phyloP scores from a whole-genome alignment of 2,113 vertebrate species.

The Chionodraco myersi region DNA sequence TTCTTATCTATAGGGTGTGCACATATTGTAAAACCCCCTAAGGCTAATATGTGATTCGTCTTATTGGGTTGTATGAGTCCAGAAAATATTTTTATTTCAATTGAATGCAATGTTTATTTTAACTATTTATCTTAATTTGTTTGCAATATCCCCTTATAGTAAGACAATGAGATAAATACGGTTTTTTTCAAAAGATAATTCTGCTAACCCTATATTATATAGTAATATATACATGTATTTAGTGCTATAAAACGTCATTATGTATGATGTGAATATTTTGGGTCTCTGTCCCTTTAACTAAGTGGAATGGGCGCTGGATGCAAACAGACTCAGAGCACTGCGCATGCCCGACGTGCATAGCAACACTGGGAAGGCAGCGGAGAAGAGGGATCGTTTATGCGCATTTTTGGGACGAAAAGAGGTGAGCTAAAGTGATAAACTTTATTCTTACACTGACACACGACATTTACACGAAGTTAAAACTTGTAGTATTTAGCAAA shows the following conservation, averaged over 20 bases:
- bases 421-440: slow-evolving; percentile 46
- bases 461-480: too few relatives aligned
- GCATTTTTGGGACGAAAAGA: slow-evolving; percentile 46
- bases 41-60: too few relatives aligned
- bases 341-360: slow-evolving; percentile 65
- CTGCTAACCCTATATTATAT: too few relatives aligned
- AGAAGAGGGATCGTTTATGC: slow-evolving; percentile 12
- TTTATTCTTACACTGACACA: not conserved
- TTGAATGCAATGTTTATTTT: not conserved
- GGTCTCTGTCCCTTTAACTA: slow-evolving; percentile 67
- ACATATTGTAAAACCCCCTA: too few relatives aligned
- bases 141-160: too few relatives aligned
- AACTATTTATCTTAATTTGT: not conserved
- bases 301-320: not conserved
- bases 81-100: not conserved
- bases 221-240: not conserved
- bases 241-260: too few relatives aligned
- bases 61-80: too few relatives aligned
- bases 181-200: not conserved
- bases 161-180: not conserved
- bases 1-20: too few relatives aligned
- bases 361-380: slow-evolving; percentile 31
- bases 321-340: slow-evolving; percentile 8
- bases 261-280: not conserved
- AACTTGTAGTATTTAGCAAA: accelerated